These are phyloP conservation scores for Ageneiosus marmoratus DNA, from an alignment of 2,113 vertebrate genomes.

Conservation along the genomic window DNA sequence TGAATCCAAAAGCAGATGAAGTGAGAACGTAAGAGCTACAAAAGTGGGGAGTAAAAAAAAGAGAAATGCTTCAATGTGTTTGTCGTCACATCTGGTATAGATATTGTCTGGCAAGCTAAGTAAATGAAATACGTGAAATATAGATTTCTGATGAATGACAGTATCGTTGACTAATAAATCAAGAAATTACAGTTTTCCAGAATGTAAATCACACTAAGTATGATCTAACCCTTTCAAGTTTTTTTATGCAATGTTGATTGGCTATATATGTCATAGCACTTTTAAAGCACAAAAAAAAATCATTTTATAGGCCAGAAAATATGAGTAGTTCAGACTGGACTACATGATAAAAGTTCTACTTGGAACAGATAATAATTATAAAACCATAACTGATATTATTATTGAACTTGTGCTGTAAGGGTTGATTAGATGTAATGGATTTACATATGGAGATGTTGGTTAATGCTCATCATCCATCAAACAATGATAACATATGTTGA, in stretches of 20 bases:
- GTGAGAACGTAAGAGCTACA: background rate
- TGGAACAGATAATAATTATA: background rate
- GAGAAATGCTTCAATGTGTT: conserved; percentile 79
- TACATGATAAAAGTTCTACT: background rate
- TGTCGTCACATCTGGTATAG: conserved; percentile 87
- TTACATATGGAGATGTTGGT: background rate
- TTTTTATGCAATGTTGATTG: background rate
- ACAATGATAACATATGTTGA: background rate
- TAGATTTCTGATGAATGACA: background rate
- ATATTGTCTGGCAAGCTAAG: conserved; percentile 72
- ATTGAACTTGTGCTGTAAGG: background rate
- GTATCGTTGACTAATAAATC: background rate
- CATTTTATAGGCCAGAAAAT: background rate
- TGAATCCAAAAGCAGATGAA: background rate
- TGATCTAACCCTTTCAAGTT: background rate
- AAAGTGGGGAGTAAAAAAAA: conserved; percentile 58
- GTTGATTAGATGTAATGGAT: background rate
- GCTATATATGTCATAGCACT: background rate
- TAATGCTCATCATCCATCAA: background rate
- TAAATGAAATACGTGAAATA: conserved; percentile 22
- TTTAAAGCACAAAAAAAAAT: background rate
- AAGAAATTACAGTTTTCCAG: background rate
- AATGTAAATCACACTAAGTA: background rate
- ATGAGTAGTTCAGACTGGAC: background rate
- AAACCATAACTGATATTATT: background rate